These are phyloP conservation scores for Discoglossus pictus DNA, from an alignment of 2,797 vertebrate genomes.

Conservation along the genomic window DNA sequence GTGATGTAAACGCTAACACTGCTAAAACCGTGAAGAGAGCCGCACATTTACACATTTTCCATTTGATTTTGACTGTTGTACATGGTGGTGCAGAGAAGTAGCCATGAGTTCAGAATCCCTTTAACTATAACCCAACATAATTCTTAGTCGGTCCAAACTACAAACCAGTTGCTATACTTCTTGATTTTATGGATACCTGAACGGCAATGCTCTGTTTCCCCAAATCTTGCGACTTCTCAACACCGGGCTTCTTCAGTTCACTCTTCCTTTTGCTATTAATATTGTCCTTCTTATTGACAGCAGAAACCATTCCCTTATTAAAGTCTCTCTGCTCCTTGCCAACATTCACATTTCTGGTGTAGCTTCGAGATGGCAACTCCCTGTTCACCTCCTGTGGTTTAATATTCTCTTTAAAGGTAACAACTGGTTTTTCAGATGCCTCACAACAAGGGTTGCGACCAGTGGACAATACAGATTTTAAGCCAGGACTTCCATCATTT, in stretches of 20 bases:
- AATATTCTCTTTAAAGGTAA: conserved; percentile 97
- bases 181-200: conserved; percentile 73
- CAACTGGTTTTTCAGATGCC: conserved; percentile 84
- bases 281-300: conserved; percentile 83
- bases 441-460: conserved; percentile 85
- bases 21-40: conserved; percentile 32
- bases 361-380: conserved; percentile 73
- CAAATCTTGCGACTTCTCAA: conserved; percentile 78
- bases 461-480: conserved; percentile 89
- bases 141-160: neutral
- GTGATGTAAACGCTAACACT: too few species aligned
- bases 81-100: too few species aligned
- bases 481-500: conserved; percentile 75
- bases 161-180: neutral
- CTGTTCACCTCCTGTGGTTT: conserved; percentile 88
- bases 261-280: conserved; percentile 86
- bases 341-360: conserved; percentile 75
- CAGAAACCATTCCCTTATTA: conserved; percentile 72
- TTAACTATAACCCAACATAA: neutral
- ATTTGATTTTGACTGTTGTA: too few species aligned
- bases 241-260: conserved; percentile 80
- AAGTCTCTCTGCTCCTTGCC: conserved; percentile 80
- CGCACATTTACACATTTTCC: too few species aligned
- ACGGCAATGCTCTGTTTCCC: conserved; percentile 81
- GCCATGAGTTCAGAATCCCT: neutral